Conservation (phyloP, 2,797 vertebrate genomes). For the Iguana delicatissima region DNA sequence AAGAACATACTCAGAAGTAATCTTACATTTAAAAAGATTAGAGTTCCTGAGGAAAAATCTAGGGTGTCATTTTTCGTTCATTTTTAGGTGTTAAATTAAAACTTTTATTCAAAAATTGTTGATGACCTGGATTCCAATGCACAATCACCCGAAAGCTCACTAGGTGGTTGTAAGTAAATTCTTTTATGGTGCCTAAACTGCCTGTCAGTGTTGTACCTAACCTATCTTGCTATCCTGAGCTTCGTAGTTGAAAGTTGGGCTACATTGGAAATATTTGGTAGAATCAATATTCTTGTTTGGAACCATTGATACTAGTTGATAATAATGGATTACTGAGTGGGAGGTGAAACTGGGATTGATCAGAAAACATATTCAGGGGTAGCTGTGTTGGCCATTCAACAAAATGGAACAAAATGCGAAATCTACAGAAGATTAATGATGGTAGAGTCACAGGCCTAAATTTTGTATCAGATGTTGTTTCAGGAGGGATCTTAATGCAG, state of each 20-base stretch:
- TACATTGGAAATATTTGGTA: not conserved
- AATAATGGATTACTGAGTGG: no score
- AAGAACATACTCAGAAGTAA: not conserved
- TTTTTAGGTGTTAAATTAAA: no score
- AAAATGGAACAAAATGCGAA: no score
- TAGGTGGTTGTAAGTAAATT: not conserved
- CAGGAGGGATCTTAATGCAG: no score
- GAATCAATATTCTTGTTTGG: not conserved
- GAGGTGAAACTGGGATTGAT: no score
- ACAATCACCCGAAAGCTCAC: not conserved
- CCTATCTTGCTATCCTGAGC: not conserved
- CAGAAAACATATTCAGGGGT: no score
- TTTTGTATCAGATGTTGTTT: no score
- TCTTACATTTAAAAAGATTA: no score
- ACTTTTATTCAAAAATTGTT: not conserved
- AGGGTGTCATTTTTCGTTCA: not conserved
- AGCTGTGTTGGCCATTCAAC: no score
- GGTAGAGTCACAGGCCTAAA: no score
- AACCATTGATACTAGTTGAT: no score
- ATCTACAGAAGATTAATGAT: no score
- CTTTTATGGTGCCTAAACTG: not conserved
- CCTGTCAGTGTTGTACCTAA: not conserved
- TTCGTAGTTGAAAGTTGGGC: not conserved
- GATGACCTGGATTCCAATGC: not conserved
- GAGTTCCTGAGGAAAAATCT: not conserved